Percentiles rank a stretch among this genome's conserved stretches.
phyloP scores from a whole-genome alignment of 1,140 invertebrate genomes.

The Drosophila suzukii region DNA sequence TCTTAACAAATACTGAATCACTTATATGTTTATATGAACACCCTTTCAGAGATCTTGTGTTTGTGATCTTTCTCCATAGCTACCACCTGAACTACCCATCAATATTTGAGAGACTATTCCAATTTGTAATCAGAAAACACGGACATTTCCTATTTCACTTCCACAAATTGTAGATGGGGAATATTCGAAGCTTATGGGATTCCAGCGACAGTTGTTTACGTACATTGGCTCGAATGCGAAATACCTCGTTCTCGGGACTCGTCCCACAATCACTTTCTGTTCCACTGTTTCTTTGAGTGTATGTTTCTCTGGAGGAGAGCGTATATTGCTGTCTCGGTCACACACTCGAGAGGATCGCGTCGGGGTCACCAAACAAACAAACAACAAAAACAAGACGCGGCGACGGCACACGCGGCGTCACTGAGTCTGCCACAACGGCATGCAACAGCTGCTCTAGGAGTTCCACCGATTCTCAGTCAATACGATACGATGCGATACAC shows the following conservation, averaged over 20 bases:
- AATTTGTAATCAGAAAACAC: too few species aligned
- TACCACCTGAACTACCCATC: too few species aligned
- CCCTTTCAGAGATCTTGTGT: too few species aligned
- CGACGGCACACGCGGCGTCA: conserved; percentile 57
- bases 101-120: too few species aligned
- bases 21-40: too few species aligned
- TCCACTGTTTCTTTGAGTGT: conserved; percentile 12
- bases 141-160: too few species aligned
- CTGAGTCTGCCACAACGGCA: conserved; percentile 66
- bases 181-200: conserved; percentile 12
- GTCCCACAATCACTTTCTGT: background rate
- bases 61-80: too few species aligned
- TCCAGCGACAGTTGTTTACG: conserved; percentile 1
- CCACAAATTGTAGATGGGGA: background rate
- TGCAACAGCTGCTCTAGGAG: conserved; percentile 64
- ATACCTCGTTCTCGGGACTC: conserved; percentile 13
- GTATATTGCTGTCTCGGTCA: conserved; percentile 23
- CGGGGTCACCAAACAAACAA: conserved; percentile 41
- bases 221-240: conserved; percentile 28
- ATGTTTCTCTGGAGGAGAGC: background rate
- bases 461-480: background rate
- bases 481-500: background rate
- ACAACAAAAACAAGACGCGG: conserved; percentile 59
- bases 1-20: too few species aligned
- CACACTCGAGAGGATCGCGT: conserved; percentile 59